These are phyloP conservation scores for Platycheirus albimanus DNA, from an alignment of 2,888 invertebrate genomes.

Conservation along the genomic window DNA sequence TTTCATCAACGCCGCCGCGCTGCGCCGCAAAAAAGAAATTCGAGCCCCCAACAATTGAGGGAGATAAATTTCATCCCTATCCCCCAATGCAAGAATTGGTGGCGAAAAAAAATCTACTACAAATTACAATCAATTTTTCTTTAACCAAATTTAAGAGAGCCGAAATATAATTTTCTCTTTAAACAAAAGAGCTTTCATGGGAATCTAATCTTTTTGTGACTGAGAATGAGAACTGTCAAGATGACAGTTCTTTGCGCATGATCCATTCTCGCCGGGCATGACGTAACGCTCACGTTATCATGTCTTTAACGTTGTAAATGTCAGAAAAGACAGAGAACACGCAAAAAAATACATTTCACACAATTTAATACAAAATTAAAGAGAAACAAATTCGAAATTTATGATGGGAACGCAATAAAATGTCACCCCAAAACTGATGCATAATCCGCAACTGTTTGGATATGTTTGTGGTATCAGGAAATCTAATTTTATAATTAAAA, in stretches of 20 bases:
- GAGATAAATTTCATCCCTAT: neutral
- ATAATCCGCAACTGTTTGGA: slow-evolving; percentile 4
- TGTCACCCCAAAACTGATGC: slow-evolving; percentile 20
- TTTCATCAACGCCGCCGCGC: slow-evolving; percentile 45
- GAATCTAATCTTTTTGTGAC: too few species aligned
- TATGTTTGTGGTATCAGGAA: slow-evolving; percentile 13
- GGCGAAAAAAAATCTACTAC: slow-evolving; percentile 53
- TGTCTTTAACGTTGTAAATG: slow-evolving; percentile 48
- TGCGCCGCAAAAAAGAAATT: slow-evolving; percentile 5
- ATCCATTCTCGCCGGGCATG: slow-evolving; percentile 20
- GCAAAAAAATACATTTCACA: slow-evolving; percentile 10
- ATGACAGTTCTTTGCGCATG: slow-evolving; percentile 63
- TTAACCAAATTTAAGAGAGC: slow-evolving; percentile 2
- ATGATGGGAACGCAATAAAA: slow-evolving; percentile 34
- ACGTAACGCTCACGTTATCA: too few species aligned
- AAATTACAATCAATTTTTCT: too few species aligned
- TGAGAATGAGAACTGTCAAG: slow-evolving; percentile 26
- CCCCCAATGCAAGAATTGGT: slow-evolving; percentile 3
- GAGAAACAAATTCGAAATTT: slow-evolving; percentile 1
- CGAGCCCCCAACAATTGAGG: neutral
- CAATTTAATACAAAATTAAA: neutral
- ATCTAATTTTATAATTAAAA: too few species aligned
- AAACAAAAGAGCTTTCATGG: slow-evolving; percentile 14
- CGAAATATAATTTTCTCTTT: neutral
- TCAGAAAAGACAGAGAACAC: slow-evolving; percentile 13